Evolutionary conservation across 2,888 invertebrate species (phyloP), one percentile per base, ranked within the genome.

Genomic region (Pyrgus malvae): DNA sequence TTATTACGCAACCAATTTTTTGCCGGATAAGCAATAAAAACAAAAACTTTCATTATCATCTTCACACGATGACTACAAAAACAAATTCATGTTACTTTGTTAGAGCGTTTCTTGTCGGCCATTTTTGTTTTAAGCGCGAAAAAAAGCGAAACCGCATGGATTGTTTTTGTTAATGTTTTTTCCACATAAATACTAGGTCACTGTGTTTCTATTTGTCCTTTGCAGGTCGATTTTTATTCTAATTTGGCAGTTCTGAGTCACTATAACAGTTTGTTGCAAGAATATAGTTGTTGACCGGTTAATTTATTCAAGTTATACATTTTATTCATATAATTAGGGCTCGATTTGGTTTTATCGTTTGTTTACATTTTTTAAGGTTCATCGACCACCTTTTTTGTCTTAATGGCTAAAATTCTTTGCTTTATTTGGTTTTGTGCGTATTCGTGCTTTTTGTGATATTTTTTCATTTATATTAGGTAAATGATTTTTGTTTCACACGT

Each of bases 131-230:
- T 60, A 65, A 60, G 57, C 69, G 68, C 66, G 66, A 72, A 78
- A 80, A 83, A 83, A 79, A 48, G 61, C 63, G 60, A 59, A 65
- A 61, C 37, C 58, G 62, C 65, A 44, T 64, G 59, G 60, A 61
- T 63, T 60, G 65, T 66, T 65, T 67, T 69, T 71, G 63, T 65
- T 62, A 64, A 60, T 51, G 56, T 37, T 66, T 74, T 72, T 68
- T 71, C 69, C 61, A 48, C 50, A 53, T 66, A 72, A 75, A 72
- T 74, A 72, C 73, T 84, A 69, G 85, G 84, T 85, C 83, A 87
- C 72, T 75, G 71, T 76, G 78, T 77, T 74, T 77, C 57, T 65
- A 67, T 70, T 68, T 74, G 78, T 82, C 76, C 73, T 78, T 81
- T 77, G 71, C 50, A 60, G 61, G 66, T 57, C 64, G 67, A 72